These are phyloP conservation scores for Anoura caudifer DNA, from an alignment of 2,113 vertebrate genomes.

Conservation along the genomic window DNA sequence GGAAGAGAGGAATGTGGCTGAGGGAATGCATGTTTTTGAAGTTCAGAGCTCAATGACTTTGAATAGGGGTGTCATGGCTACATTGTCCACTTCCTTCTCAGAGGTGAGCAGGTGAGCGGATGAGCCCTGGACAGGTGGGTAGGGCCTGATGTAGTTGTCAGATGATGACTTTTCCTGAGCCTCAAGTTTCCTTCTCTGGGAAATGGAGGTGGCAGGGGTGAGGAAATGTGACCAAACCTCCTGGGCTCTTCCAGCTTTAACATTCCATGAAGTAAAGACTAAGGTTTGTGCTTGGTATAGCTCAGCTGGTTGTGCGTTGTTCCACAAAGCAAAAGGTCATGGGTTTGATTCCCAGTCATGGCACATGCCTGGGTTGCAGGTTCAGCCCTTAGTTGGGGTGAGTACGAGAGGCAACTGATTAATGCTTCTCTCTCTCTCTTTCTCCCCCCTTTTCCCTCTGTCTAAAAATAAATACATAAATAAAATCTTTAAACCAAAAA, in stretches of 20 bases:
- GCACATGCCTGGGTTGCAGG: too few species aligned
- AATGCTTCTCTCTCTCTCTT: too few species aligned
- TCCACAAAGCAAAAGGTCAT: too few species aligned
- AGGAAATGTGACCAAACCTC: background rate
- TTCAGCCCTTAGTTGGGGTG: too few species aligned
- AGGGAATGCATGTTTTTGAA: background rate
- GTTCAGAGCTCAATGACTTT: background rate
- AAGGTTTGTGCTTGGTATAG: background rate
- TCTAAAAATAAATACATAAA: too few species aligned
- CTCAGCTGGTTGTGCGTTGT: too few species aligned
- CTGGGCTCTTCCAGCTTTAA: background rate
- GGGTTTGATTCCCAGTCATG: too few species aligned
- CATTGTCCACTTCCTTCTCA: background rate
- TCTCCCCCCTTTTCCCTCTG: too few species aligned
- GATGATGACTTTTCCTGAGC: background rate
- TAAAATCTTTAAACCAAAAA: too few species aligned
- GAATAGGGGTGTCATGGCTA: background rate
- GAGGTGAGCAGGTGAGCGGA: background rate
- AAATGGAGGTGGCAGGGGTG: background rate
- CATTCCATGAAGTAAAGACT: background rate
- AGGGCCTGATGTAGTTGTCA: background rate
- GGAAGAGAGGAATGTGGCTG: background rate
- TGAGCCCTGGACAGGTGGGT: background rate
- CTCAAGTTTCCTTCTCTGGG: background rate
- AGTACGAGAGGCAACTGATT: too few species aligned